Percentiles rank a stretch among this genome's conserved stretches.
Evolutionary conservation across 2,797 vertebrate species (phyloP).

Genomic region (Lophotriccus pileatus): DNA sequence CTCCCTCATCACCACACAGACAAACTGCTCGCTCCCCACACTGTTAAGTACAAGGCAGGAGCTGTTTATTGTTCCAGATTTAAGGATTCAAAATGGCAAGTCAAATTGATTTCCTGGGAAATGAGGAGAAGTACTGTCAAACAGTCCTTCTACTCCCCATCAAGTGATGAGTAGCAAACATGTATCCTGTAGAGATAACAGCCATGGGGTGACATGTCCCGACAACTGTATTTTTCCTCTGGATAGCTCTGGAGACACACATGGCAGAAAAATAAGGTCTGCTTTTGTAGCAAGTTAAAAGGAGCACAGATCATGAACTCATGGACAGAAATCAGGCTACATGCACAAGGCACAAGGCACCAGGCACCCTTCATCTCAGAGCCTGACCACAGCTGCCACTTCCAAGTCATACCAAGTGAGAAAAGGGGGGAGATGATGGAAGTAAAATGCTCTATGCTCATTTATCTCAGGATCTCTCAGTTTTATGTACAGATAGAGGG

Average conservation of each 20-base stretch:
- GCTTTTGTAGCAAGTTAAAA: neutral
- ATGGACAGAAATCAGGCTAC: neutral
- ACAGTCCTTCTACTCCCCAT: neutral
- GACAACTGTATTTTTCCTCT: neutral
- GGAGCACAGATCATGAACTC: neutral
- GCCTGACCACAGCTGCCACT: neutral
- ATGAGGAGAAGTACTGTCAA: neutral
- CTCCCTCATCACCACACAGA: rapidly evolving
- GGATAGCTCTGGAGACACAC: neutral
- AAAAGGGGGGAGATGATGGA: neutral
- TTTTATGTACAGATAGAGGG: neutral
- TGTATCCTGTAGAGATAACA: neutral
- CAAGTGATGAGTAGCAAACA: neutral
- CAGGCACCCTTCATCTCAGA: neutral
- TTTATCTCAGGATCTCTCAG: neutral
- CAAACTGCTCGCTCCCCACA: neutral
- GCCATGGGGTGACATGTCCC: neutral
- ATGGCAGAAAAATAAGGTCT: neutral
- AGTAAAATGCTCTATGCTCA: neutral
- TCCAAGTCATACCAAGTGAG: neutral
- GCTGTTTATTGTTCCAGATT: neutral
- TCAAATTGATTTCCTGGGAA: neutral
- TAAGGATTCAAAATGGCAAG: slow-evolving; percentile 3
- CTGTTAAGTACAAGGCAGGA: neutral
- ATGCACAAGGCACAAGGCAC: neutral